A percentile compares a stretch with the other conserved stretches of the same genome.
Evolutionary conservation across 2,797 vertebrate genomes (phyloP).

Genomic region (Rhadinocentrus ornatus): DNA sequence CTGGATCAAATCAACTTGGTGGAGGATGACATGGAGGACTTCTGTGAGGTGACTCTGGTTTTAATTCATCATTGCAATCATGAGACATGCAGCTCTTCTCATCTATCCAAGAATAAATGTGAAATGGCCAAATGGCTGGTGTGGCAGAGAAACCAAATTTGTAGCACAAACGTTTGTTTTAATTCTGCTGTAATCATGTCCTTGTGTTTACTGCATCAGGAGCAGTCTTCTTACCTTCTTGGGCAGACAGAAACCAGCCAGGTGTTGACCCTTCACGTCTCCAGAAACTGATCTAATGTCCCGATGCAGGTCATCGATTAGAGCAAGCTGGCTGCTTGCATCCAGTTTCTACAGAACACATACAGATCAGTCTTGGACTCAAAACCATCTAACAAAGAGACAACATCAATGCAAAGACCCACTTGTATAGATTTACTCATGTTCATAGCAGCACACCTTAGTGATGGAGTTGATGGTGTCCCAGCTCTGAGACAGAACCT

Average conservation of each 20-base stretch:
- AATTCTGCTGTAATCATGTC: not conserved
- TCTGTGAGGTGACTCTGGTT: not conserved
- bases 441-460: constrained; percentile 82
- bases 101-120: not conserved
- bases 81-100: not conserved
- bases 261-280: constrained; percentile 91
- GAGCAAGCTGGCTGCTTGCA: constrained; percentile 92
- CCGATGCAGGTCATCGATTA: constrained; percentile 96
- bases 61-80: not conserved
- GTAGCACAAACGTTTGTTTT: not conserved
- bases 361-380: not conserved
- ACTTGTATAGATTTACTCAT: not conserved
- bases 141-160: not conserved
- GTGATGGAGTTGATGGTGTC: constrained; percentile 96
- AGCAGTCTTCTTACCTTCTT: constrained; percentile 88
- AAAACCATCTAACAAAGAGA: not conserved
- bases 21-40: not conserved
- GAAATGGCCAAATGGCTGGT: not conserved
- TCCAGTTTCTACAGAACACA: constrained; percentile 89
- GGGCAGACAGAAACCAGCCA: constrained; percentile 97
- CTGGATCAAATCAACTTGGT: not conserved
- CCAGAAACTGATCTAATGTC: constrained; percentile 90
- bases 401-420: not conserved
- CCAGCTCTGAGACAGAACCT: constrained; percentile 96
- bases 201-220: not conserved